Evolutionary conservation across 2,113 vertebrate genomes (phyloP).

Genomic region (Dolichotis patagonum): DNA sequence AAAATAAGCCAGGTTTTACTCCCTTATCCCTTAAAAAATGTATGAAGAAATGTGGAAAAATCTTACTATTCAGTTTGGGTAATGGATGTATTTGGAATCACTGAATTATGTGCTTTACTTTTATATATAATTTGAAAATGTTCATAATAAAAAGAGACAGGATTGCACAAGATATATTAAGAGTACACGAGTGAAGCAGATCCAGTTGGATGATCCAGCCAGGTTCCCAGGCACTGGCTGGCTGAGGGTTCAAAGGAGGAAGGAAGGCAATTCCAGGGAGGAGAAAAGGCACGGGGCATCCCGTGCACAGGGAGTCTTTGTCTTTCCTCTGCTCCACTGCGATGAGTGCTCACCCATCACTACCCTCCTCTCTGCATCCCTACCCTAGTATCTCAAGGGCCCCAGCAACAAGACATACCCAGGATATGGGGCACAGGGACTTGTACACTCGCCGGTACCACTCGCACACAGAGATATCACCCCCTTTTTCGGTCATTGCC

Average conservation of each 20-base stretch:
- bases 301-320: accelerated
- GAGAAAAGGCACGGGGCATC: neutral
- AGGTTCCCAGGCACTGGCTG: neutral
- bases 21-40: neutral
- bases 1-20: neutral
- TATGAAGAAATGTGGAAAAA: neutral
- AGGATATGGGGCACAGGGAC: constrained; percentile 91
- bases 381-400: neutral
- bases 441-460: constrained; percentile 93
- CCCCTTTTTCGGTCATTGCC: constrained; percentile 88
- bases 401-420: constrained; percentile 86
- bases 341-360: neutral
- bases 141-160: neutral
- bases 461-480: constrained; percentile 89
- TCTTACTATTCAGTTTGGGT: neutral
- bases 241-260: neutral
- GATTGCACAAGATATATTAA: neutral
- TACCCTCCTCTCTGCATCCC: neutral
- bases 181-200: accelerated
- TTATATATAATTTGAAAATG: neutral
- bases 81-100: neutral
- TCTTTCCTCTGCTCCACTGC: neutral
- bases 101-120: neutral
- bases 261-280: neutral
- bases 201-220: neutral